Conservation (phyloP, 2,797 vertebrate species). For the Tragopan temminckii region DNA sequence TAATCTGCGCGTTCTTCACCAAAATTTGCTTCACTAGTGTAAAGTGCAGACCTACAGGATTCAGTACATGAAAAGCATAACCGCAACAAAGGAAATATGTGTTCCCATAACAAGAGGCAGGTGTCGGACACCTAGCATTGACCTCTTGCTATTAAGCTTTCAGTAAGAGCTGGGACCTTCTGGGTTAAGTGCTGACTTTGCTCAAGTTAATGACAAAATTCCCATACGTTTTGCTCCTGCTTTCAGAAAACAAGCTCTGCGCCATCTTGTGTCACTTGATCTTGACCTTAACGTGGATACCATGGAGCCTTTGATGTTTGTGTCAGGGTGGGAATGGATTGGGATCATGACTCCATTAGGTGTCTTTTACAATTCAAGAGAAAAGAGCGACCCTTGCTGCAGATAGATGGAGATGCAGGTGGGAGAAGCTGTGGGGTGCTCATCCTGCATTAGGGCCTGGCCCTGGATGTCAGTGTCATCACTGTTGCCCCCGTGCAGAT, state of each 20-base stretch:
- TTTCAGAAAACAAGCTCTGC: neutral
- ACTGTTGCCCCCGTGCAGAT: fast-evolving
- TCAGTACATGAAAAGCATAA: neutral
- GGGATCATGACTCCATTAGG: neutral
- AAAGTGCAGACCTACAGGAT: neutral
- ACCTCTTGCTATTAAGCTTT: neutral
- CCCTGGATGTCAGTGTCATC: fast-evolving
- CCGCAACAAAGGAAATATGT: neutral
- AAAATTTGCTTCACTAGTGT: neutral
- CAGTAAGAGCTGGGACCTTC: neutral
- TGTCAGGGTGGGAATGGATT: neutral
- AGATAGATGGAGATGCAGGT: neutral
- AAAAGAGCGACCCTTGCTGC: neutral
- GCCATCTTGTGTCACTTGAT: neutral
- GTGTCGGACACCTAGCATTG: neutral
- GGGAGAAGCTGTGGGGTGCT: neutral
- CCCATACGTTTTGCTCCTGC: fast-evolving
- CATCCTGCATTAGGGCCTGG: neutral
- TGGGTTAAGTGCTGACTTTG: neutral
- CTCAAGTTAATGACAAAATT: neutral
- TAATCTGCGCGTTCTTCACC: neutral
- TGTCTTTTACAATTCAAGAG: neutral
- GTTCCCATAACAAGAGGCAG: neutral
- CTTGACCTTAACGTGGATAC: neutral
- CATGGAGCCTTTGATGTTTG: neutral